phyloP scores from a whole-genome alignment of 2,113 vertebrate genomes.

The Scortum barcoo region DNA sequence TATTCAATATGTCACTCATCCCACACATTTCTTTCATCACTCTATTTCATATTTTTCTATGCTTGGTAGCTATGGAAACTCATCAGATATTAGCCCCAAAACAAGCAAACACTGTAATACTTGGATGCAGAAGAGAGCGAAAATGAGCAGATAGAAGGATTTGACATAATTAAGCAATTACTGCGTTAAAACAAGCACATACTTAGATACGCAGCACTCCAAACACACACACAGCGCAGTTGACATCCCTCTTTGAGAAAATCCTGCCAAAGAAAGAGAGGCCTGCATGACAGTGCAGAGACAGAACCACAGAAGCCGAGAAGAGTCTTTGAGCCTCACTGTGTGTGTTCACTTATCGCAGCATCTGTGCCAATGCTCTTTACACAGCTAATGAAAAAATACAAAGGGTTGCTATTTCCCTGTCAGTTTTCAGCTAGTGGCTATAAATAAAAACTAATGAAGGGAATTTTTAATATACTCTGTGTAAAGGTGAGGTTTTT shows the following conservation, averaged over 20 bases:
- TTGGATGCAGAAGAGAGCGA: conserved; percentile 57
- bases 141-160: conserved; percentile 60
- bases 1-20: conserved; percentile 48
- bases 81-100: conserved; percentile 55
- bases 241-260: conserved; percentile 27
- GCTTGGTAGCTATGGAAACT: conserved; percentile 68
- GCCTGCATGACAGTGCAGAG: conserved; percentile 30
- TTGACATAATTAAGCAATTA: conserved; percentile 54
- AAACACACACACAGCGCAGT: conserved; percentile 19
- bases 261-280: conserved; percentile 20
- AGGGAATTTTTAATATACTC: conserved; percentile 24
- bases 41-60: conserved; percentile 38
- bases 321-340: conserved; percentile 42
- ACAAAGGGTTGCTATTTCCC: conserved; percentile 31
- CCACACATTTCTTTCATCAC: conserved; percentile 37
- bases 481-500: conserved; percentile 29
- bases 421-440: conserved; percentile 1
- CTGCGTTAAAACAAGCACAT: conserved; percentile 37
- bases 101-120: conserved; percentile 72
- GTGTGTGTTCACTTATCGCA: conserved; percentile 46
- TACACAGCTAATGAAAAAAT: conserved; percentile 53
- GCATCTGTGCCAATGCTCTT: conserved; percentile 41
- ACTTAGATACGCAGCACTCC: conserved; percentile 16
- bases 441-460: conserved; percentile 55
- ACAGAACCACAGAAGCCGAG: conserved; percentile 38